phyloP scores from a whole-genome alignment of 2,888 invertebrate species.

The Leuctra nigra region DNA sequence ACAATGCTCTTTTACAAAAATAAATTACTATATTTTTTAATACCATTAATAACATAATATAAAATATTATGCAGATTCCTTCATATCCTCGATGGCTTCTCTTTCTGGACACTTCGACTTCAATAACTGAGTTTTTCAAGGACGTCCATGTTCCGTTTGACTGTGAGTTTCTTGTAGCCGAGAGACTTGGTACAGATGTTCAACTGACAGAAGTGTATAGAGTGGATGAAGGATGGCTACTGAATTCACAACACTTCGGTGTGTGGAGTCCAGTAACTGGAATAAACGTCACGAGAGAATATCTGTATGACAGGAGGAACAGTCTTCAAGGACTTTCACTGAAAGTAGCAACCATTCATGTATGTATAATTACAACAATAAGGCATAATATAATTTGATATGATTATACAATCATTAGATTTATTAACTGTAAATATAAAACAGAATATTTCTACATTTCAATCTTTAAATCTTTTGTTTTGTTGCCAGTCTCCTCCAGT shows the following conservation, averaged over 20 bases:
- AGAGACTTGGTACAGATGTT: background rate
- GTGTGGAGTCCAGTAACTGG: conserved; percentile 6
- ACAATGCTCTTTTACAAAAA: no score
- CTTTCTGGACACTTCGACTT: conserved; percentile 6
- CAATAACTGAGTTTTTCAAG: conserved; percentile 6
- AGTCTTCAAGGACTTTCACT: background rate
- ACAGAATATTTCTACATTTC: no score
- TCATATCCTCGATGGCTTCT: conserved; percentile 16
- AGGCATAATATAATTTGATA: background rate
- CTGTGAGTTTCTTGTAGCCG: conserved; percentile 19
- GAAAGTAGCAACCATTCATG: no score
- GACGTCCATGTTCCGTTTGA: conserved; percentile 20
- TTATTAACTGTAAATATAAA: no score
- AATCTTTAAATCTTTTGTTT: no score
- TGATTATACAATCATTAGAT: no score
- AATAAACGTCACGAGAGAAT: conserved; percentile 2
- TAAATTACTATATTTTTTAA: no score
- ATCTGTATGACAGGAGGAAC: background rate
- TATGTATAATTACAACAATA: no score
- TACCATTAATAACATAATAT: no score
- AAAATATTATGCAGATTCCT: no score
- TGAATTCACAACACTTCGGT: conserved; percentile 5
- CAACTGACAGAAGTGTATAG: conserved; percentile 18
- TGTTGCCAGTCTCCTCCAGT: no score
- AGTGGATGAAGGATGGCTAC: background rate